Conservation (phyloP, 1,140 invertebrate species). For the Solen grandis region DNA sequence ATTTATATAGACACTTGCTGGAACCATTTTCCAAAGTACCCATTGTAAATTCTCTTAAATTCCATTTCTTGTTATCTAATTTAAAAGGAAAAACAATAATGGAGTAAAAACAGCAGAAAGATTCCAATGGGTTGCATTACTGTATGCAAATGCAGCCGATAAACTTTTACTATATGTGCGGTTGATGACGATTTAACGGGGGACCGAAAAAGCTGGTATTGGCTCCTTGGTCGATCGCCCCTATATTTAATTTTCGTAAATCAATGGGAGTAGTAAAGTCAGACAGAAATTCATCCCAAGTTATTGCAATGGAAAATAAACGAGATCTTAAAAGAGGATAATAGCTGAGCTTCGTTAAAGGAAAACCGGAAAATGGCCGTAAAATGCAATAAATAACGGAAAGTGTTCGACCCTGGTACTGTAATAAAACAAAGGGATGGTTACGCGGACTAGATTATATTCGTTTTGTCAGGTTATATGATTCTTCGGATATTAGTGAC, state of each 20-base stretch:
- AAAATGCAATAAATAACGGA: constrained; percentile 53
- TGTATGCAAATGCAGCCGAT: too few relatives aligned
- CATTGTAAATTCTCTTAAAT: too few relatives aligned
- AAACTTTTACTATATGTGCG: too few relatives aligned
- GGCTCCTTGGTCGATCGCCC: too few relatives aligned
- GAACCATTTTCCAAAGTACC: too few relatives aligned
- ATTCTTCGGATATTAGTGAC: background rate
- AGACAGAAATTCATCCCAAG: constrained; percentile 49
- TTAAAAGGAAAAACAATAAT: too few relatives aligned
- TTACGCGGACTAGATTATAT: constrained; percentile 30
- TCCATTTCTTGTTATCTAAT: too few relatives aligned
- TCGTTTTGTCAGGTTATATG: background rate
- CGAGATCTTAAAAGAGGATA: constrained; percentile 53
- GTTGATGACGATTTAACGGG: too few relatives aligned
- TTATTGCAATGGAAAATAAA: constrained; percentile 55
- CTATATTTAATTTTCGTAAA: constrained; percentile 53
- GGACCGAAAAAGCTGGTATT: too few relatives aligned
- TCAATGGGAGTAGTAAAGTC: constrained; percentile 45
- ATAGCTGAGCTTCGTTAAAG: constrained; percentile 29
- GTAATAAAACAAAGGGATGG: constrained; percentile 49
- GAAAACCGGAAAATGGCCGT: constrained; percentile 35
- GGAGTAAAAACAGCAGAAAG: too few relatives aligned
- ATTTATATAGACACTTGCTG: too few relatives aligned
- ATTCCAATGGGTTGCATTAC: too few relatives aligned
- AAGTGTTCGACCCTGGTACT: constrained; percentile 43